Conservation (phyloP, 2,888 invertebrate genomes). For the Chrysomela aeneicollis region DNA sequence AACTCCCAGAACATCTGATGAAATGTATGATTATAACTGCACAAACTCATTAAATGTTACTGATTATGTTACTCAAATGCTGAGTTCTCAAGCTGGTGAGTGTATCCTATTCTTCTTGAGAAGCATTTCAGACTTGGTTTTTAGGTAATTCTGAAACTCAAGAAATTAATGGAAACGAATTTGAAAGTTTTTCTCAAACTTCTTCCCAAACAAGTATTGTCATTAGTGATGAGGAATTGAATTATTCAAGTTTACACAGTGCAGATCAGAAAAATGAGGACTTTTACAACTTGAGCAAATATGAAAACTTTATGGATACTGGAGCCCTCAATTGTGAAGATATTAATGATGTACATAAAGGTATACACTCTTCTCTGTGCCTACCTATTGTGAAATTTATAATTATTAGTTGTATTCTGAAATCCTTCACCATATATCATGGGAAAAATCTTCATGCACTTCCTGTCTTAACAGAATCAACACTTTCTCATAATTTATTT, state of each 20-base stretch:
- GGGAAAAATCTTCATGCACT: no score
- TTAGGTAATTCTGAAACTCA: conserved; percentile 27
- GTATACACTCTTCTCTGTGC: conserved; percentile 13
- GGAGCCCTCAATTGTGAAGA: conserved; percentile 20
- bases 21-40: conserved; percentile 25
- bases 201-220: conserved; percentile 49
- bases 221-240: conserved; percentile 69
- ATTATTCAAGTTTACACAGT: conserved; percentile 66
- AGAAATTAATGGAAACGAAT: conserved; percentile 7
- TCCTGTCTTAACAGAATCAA: no score
- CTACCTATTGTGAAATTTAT: no score
- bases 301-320: conserved; percentile 4
- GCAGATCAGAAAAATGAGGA: conserved; percentile 36
- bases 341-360: conserved; percentile 22
- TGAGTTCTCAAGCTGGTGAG: conserved; percentile 33
- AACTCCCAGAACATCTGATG: conserved; percentile 13
- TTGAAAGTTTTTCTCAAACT: conserved; percentile 29
- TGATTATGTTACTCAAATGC: conserved; percentile 44
- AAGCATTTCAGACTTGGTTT: not conserved
- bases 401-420: no score
- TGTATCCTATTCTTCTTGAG: not conserved
- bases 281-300: conserved; percentile 24
- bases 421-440: no score
- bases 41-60: conserved; percentile 45
- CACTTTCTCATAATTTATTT: not conserved